A percentile compares a stretch with the other conserved stretches of the same genome.
phyloP scores from a whole-genome alignment of 2,797 vertebrate genomes.

The Leuciscus waleckii region DNA sequence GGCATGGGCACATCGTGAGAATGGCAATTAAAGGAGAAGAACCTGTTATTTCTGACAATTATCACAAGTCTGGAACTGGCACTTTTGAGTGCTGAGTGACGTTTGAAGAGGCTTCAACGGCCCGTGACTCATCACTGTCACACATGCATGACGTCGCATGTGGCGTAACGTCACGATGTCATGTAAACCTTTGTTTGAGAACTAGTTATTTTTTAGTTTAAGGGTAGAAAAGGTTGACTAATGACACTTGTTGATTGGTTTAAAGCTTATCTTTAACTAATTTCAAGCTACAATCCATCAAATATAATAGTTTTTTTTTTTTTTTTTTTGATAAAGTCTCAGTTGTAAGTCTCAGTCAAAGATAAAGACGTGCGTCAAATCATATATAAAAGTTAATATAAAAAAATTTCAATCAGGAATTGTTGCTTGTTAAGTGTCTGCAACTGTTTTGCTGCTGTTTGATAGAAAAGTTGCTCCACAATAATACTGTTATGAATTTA shows the following conservation, averaged over 20 bases:
- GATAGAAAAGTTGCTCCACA: background rate
- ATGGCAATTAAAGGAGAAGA: slow-evolving; percentile 60
- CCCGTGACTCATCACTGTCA: slow-evolving; percentile 51
- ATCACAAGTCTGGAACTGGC: slow-evolving; percentile 58
- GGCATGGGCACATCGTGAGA: slow-evolving; percentile 54
- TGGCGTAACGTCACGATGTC: background rate
- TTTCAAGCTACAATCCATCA: background rate
- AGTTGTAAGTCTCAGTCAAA: too few relatives aligned
- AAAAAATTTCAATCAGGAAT: background rate
- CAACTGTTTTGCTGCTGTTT: background rate
- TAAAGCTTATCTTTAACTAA: background rate
- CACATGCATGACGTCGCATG: slow-evolving; percentile 27
- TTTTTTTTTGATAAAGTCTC: too few relatives aligned
- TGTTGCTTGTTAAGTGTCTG: background rate
- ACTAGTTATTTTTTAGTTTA: background rate
- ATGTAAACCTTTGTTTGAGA: background rate
- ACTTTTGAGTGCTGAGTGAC: slow-evolving; percentile 34
- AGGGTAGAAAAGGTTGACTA: background rate
- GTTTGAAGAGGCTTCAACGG: slow-evolving; percentile 26
- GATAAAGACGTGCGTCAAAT: background rate
- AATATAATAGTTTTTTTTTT: background rate
- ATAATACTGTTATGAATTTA: background rate
- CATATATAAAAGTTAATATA: background rate
- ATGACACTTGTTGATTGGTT: background rate
- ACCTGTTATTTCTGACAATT: slow-evolving; percentile 65